These are phyloP conservation scores for Acrobasis consociella DNA, from an alignment of 2,888 invertebrate genomes.

Conservation along the genomic window DNA sequence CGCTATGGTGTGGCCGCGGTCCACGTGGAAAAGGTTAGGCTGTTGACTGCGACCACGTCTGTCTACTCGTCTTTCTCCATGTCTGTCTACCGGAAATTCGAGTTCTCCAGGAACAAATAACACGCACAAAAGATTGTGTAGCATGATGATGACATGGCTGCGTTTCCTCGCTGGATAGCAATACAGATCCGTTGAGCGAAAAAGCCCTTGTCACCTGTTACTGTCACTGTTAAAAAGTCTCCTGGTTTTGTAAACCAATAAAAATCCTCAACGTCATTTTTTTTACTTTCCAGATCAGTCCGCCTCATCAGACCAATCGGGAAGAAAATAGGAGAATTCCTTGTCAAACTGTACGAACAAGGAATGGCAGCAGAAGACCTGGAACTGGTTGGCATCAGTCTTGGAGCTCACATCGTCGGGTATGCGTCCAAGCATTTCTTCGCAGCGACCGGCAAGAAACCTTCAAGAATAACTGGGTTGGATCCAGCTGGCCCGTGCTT, in stretches of 20 bases:
- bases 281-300: conserved; percentile 58
- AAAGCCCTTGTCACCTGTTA: too few relatives aligned
- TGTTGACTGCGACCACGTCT: too few relatives aligned
- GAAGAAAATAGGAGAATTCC: conserved; percentile 61
- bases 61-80: too few relatives aligned
- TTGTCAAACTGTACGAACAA: conserved; percentile 52
- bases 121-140: too few relatives aligned
- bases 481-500: conserved; percentile 76
- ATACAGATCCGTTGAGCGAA: too few relatives aligned
- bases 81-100: too few relatives aligned
- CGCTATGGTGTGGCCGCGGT: too few relatives aligned
- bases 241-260: not conserved
- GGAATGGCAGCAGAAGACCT: conserved; percentile 60
- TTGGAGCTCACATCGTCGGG: conserved; percentile 63
- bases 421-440: conserved; percentile 67
- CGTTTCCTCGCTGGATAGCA: too few relatives aligned
- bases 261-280: not conserved
- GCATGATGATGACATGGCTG: too few relatives aligned
- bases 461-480: conserved; percentile 61
- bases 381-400: conserved; percentile 65
- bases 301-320: conserved; percentile 62
- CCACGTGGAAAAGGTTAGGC: too few relatives aligned
- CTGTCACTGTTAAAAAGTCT: too few relatives aligned
- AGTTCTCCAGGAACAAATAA: too few relatives aligned
- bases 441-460: conserved; percentile 58